phyloP scores from a whole-genome alignment of 2,888 invertebrate genomes.

The Lepidocyrtoides sp. region DNA sequence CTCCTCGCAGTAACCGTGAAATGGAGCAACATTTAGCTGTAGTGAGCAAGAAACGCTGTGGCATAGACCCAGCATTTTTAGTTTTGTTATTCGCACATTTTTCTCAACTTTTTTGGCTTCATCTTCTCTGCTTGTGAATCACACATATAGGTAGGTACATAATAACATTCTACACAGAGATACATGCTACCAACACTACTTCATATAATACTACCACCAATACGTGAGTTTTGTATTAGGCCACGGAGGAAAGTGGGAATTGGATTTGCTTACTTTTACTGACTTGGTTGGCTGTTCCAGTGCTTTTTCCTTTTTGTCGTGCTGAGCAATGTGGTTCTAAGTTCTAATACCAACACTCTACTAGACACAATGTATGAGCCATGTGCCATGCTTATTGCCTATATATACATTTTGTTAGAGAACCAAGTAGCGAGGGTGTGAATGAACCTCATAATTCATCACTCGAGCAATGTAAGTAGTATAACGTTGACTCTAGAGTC shows the following conservation, averaged over 20 bases:
- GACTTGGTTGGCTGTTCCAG: background rate
- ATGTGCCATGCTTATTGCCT: background rate
- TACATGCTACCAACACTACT: no score
- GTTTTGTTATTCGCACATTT: constrained; percentile 44
- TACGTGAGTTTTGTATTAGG: background rate
- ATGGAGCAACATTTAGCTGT: no score
- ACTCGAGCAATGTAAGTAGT: background rate
- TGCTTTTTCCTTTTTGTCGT: background rate
- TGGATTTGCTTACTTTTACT: background rate
- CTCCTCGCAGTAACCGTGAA: background rate
- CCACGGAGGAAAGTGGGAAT: background rate
- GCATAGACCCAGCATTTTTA: background rate
- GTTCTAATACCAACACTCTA: constrained; percentile 33
- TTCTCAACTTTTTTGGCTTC: constrained; percentile 15
- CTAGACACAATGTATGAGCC: no score
- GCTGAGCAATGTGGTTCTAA: background rate
- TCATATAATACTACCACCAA: no score
- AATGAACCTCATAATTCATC: constrained; percentile 77
- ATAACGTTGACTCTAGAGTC: background rate
- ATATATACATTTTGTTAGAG: no score
- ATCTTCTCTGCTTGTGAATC: background rate
- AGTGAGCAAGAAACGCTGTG: no score
- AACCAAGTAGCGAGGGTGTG: constrained; percentile 57
- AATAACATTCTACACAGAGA: background rate
- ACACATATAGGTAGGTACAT: background rate